Percentiles rank a stretch among this genome's conserved stretches.
phyloP scores from a whole-genome alignment of 2,113 vertebrate genomes.

The Pseudolaguvia tuberculata region DNA sequence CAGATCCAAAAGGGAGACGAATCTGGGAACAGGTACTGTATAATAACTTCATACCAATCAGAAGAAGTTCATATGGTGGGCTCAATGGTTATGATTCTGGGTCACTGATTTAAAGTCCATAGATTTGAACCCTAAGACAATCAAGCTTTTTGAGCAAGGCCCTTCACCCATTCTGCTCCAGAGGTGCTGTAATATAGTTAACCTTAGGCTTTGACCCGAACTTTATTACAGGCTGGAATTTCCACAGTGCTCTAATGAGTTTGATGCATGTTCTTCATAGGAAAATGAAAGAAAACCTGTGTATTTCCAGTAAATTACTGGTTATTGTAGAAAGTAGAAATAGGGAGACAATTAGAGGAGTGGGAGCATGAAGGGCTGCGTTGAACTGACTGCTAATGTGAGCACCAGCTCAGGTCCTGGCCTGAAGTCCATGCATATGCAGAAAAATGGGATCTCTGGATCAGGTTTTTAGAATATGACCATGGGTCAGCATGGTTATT shows the following conservation, averaged over 20 bases:
- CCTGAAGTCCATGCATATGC: conserved; percentile 56
- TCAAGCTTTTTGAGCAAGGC: too few species aligned
- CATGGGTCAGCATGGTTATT: conserved; percentile 65
- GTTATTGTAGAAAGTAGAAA: conserved; percentile 64
- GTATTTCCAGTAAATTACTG: conserved; percentile 49
- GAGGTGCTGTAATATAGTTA: too few species aligned
- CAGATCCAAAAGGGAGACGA: too few species aligned
- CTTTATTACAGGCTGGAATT: background rate
- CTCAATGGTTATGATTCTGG: too few species aligned
- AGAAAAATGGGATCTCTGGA: conserved; percentile 50
- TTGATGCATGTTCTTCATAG: too few species aligned
- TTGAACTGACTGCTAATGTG: conserved; percentile 41
- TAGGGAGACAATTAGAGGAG: conserved; percentile 62
- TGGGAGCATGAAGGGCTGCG: conserved; percentile 34
- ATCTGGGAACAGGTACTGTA: conserved; percentile 57
- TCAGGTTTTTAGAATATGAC: conserved; percentile 52
- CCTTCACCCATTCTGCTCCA: too few species aligned
- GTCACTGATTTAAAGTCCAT: too few species aligned
- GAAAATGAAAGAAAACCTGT: too few species aligned
- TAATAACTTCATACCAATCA: conserved; percentile 42
- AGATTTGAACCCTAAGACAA: too few species aligned
- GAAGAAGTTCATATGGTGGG: too few species aligned
- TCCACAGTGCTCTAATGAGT: background rate
- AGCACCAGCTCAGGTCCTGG: conserved; percentile 60
- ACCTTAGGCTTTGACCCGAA: background rate